Evolutionary conservation across 1,140 invertebrate species (phyloP).

Genomic region (Globodera ellingtonae): DNA sequence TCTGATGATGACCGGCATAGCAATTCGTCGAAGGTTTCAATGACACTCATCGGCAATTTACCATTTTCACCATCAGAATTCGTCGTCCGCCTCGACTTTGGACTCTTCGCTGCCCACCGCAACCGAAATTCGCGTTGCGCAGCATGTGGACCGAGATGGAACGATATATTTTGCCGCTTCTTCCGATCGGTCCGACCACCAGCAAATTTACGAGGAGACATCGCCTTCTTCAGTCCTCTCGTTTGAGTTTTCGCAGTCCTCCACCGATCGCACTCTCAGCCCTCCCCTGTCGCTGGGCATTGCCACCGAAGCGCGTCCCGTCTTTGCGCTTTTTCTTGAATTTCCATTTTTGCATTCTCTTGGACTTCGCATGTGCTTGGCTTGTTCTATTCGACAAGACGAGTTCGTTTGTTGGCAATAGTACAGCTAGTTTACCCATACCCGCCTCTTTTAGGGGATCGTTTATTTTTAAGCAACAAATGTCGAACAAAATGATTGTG

Average conservation of each 20-base stretch:
- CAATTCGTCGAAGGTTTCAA: neutral
- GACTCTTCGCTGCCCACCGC: neutral
- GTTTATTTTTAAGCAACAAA: neutral
- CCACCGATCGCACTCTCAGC: neutral
- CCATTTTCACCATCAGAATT: neutral
- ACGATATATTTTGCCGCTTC: neutral
- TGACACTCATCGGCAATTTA: neutral
- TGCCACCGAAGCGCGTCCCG: neutral
- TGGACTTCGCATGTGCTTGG: neutral
- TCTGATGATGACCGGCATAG: neutral
- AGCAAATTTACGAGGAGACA: neutral
- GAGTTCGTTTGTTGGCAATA: neutral
- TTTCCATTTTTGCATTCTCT: neutral
- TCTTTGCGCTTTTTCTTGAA: neutral
- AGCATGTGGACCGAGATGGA: neutral
- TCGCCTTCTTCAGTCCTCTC: neutral
- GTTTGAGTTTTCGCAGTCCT: neutral
- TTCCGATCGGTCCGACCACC: neutral
- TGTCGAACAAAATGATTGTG: slow-evolving; percentile 4
- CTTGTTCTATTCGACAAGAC: neutral
- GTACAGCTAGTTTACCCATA: neutral
- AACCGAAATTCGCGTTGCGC: neutral
- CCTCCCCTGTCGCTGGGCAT: neutral
- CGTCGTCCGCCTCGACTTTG: neutral
- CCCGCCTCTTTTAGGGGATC: neutral